These are phyloP conservation scores for Malurus melanocephalus DNA, from an alignment of 2,113 vertebrate genomes.

Conservation along the genomic window DNA sequence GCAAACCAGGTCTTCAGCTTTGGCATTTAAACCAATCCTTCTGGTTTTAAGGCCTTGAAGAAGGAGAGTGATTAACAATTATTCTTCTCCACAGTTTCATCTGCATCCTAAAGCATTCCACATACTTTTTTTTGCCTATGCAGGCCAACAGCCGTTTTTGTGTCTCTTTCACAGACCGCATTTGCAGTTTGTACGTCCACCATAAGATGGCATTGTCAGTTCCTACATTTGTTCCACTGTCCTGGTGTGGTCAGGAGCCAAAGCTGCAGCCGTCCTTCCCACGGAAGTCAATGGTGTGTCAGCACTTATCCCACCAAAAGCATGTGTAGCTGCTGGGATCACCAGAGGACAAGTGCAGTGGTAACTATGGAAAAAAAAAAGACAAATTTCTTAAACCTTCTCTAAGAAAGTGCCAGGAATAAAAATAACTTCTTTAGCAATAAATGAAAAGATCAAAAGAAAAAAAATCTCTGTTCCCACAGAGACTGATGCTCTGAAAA, in stretches of 20 bases:
- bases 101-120: background rate
- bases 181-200: background rate
- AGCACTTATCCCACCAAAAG: rapidly evolving
- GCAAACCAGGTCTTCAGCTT: background rate
- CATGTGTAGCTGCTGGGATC: background rate
- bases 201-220: conserved; percentile 15
- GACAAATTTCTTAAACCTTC: background rate
- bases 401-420: background rate
- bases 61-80: background rate
- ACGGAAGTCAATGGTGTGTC: background rate
- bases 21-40: background rate
- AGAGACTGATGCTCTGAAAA: background rate
- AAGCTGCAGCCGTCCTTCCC: background rate
- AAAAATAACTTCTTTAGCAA: background rate
- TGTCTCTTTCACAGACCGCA: background rate
- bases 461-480: background rate
- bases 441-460: conserved; percentile 28
- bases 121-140: background rate
- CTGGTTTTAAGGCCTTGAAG: background rate
- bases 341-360: background rate
- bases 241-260: background rate
- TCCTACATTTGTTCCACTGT: background rate
- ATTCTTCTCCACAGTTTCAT: background rate
- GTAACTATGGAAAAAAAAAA: background rate
- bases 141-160: background rate